Evolutionary conservation across 2,888 invertebrate genomes (phyloP), one percentile per base, ranked within the genome.

Genomic region (Napeogenes inachia): DNA sequence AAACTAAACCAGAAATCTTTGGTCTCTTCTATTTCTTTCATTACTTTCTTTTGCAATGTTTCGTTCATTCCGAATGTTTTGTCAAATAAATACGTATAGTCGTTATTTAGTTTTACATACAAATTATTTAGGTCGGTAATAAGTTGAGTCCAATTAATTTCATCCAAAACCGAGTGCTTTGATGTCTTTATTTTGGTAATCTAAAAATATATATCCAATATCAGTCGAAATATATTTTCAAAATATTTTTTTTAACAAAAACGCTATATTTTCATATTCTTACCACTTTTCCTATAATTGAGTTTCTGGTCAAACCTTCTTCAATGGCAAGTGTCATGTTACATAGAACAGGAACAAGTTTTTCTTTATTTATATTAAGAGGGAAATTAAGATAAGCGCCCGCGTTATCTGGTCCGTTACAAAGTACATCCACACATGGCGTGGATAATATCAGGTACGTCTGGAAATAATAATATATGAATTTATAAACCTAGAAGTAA

Each of bases 61-160:
- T 68, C 69, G 55, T 80, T 73, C 85, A 89, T 85, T 4, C 79
- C 79, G 50, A 79, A 90, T 4, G 70, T 78, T 12, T 76, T 74
- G 67, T 87, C 79, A 59, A 89, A 83, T 2, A 90, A 54, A 64
- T 89, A 90, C 0, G 89, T 81, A 61, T 87, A 88, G 56, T 86
- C 84, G 0, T 66, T 64, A 21, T 84, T 76, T 5, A 89, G 61
- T 47, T 77, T 83, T 0, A 77, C 65, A 64, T 87, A 88, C 0
- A 90, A 66, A 0, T 71, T 68, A 64, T 85, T 85, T 2, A 90
- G 64, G 13, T 75, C 82, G 57, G 71, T 80, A 54, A 89, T 85
- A 0, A 90, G 75, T 42, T 70, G 69, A 0, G 82, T 83, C 89
- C 90, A 90, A 60, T 87, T 74, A 0, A 88, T 75, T 32, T 74